Base-by-base conservation (phyloP, 2,888 invertebrate genomes). In the Tanypteryx hageni region DNA sequence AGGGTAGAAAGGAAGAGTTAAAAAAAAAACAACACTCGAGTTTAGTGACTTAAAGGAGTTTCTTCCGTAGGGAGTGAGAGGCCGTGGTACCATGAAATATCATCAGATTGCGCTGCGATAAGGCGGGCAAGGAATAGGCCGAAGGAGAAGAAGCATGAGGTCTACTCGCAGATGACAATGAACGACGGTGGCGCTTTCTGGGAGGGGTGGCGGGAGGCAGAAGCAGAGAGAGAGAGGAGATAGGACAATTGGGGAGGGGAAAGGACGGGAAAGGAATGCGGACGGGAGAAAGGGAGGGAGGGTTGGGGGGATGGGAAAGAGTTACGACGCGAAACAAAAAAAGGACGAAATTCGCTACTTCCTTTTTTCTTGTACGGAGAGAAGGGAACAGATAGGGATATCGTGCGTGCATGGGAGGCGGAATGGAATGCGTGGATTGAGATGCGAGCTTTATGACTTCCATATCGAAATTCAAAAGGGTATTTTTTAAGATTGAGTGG, bases 391-490 rank as follows among this genome's bases (percentile, higher is more conserved):
- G 89, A 89, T 89, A 89, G 64, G 89, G 27, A 61, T 64, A 44
- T 68, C 89, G 44, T 18, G 68, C 61, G 18, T n/a, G 64, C 31
- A 64, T 18, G 44, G 22, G 14, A n/a, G 44, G 59, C 10, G 44
- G 64, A 44, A n/a, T 89, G 89, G 89, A 89, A 68, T 64, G 64
- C 64, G 22, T 89, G 89, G 64, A 89, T 89, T 89, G 89, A 89
- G 89, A 64, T 64, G 44, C 89, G 89, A 64, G 89, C 89, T 89
- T 89, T 89, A 89, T 89, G 89, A 64, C n/a, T 64, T 89, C 44
- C 44, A 44, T 44, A 44, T 44, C 44, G 76, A 27, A 27, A 16
- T 64, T n/a, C 64, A n/a, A 22, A 68, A 22, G 13, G 76, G 27
- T 76, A 5, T 44, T 44, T 44, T 44, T 44, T 44, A 44, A 3